phyloP scores from a whole-genome alignment of 1,140 invertebrate genomes.

The Drosophila cardini region DNA sequence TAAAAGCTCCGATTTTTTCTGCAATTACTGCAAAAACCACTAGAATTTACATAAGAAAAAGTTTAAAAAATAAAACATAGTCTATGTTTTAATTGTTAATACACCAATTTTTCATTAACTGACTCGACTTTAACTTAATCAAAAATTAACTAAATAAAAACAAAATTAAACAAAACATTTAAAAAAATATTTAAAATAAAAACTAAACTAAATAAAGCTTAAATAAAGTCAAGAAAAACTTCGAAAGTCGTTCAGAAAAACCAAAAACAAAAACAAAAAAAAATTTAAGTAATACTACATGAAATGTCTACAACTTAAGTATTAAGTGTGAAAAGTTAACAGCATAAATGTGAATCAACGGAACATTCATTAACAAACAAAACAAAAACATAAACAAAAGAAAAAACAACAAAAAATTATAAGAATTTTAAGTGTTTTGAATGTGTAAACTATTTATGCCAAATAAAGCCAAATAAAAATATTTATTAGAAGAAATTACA shows the following conservation, averaged over 20 bases:
- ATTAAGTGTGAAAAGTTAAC: constrained; percentile 76
- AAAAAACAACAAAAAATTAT: not conserved
- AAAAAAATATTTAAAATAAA: constrained; percentile 29
- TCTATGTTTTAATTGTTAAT: constrained; percentile 13
- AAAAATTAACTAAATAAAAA: constrained; percentile 17
- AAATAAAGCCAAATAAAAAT: constrained; percentile 51
- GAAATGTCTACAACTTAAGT: constrained; percentile 58
- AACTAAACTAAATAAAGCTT: constrained; percentile 17
- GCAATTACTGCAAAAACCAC: constrained; percentile 45
- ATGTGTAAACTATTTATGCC: constrained; percentile 73
- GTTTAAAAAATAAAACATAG: too few species aligned
- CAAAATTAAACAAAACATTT: constrained; percentile 20
- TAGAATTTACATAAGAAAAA: constrained; percentile 18
- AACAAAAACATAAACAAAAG: constrained; percentile 14
- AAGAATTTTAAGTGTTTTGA: constrained; percentile 74
- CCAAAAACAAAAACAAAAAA: constrained; percentile 38
- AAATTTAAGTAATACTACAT: constrained; percentile 33
- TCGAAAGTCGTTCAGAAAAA: constrained; percentile 11
- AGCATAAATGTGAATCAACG: constrained; percentile 70
- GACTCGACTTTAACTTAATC: constrained; percentile 14
- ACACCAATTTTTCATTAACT: constrained; percentile 17
- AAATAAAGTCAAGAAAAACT: constrained; percentile 32
- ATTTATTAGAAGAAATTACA: constrained; percentile 30
- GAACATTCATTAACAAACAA: constrained; percentile 45
- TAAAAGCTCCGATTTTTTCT: constrained; percentile 67